These are phyloP conservation scores for Hypsibius dujardini DNA, from an alignment of 1,140 invertebrate genomes.

Conservation along the genomic window DNA sequence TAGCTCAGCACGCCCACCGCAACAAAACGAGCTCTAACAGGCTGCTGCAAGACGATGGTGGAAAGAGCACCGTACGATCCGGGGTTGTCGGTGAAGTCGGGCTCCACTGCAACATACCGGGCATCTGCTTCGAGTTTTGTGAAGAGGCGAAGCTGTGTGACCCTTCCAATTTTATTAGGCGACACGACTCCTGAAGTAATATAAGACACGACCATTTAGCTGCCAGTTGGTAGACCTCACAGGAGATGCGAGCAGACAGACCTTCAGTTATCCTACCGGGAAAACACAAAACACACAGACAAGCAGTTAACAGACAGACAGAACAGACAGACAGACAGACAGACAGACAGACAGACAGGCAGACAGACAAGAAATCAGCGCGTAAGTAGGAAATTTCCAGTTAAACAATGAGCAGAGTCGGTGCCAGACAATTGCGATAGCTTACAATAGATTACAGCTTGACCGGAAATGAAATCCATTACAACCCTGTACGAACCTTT, in stretches of 20 bases:
- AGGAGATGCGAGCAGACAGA: too few relatives aligned
- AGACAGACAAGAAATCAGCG: not conserved
- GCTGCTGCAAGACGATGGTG: constrained; percentile 81
- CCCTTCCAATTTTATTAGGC: constrained; percentile 27
- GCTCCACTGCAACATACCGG: constrained; percentile 27
- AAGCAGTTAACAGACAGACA: too few relatives aligned
- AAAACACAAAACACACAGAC: too few relatives aligned
- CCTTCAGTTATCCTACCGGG: too few relatives aligned
- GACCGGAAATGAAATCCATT: not conserved
- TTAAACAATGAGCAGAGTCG: not conserved
- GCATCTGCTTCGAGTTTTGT: not conserved
- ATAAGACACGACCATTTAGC: too few relatives aligned
- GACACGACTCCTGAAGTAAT: constrained; percentile 25
- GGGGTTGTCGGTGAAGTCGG: constrained; percentile 46
- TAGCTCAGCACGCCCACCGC: constrained; percentile 82
- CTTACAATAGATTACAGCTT: too few relatives aligned
- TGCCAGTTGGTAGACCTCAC: too few relatives aligned
- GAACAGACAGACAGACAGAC: too few relatives aligned
- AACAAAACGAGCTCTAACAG: constrained; percentile 75
- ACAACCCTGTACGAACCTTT: constrained; percentile 37
- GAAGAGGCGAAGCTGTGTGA: constrained; percentile 24
- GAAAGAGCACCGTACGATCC: constrained; percentile 84
- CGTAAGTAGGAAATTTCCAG: too few relatives aligned
- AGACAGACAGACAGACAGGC: too few relatives aligned
- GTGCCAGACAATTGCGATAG: not conserved